Conservation (phyloP, 2,888 invertebrate species). For the Chrysolina americana region DNA sequence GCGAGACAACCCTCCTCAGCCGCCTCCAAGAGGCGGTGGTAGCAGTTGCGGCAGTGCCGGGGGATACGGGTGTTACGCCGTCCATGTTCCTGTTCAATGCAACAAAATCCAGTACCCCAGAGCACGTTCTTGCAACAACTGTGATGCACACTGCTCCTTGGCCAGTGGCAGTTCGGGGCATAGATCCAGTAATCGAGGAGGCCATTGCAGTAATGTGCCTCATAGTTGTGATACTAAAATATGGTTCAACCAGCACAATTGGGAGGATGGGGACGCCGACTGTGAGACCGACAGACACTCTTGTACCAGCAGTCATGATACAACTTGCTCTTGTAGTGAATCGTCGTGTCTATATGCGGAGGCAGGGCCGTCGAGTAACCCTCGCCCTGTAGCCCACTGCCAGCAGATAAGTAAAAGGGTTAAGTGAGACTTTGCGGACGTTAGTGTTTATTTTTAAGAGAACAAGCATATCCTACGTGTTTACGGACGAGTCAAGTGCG, state of each 20-base stretch:
- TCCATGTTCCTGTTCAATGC: conserved; percentile 64
- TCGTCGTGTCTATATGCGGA: conserved; percentile 77
- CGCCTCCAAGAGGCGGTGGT: conserved; percentile 65
- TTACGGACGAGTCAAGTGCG: conserved; percentile 34
- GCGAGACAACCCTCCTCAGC: conserved; percentile 63
- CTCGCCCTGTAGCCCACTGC: conserved; percentile 58
- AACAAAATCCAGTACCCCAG: conserved; percentile 58
- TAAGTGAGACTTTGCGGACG: conserved; percentile 46
- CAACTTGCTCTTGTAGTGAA: conserved; percentile 77
- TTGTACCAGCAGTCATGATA: conserved; percentile 72
- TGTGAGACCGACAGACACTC: conserved; percentile 71
- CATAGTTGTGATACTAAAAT: conserved; percentile 66
- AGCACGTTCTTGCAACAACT: conserved; percentile 65
- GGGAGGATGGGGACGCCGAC: conserved; percentile 69
- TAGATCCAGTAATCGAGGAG: conserved; percentile 61
- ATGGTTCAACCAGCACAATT: conserved; percentile 64
- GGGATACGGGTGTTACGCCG: conserved; percentile 68
- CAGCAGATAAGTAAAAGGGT: conserved; percentile 58
- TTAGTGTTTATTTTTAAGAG: conserved; percentile 42
- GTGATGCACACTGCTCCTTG: conserved; percentile 66
- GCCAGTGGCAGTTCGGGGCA: conserved; percentile 67
- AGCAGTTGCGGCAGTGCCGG: conserved; percentile 65
- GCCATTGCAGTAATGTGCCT: conserved; percentile 60
- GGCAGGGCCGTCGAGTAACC: conserved; percentile 68
- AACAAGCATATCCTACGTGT: conserved; percentile 44